These are phyloP conservation scores for Stegastes partitus DNA, from an alignment of 2,113 vertebrate genomes.

Conservation along the genomic window DNA sequence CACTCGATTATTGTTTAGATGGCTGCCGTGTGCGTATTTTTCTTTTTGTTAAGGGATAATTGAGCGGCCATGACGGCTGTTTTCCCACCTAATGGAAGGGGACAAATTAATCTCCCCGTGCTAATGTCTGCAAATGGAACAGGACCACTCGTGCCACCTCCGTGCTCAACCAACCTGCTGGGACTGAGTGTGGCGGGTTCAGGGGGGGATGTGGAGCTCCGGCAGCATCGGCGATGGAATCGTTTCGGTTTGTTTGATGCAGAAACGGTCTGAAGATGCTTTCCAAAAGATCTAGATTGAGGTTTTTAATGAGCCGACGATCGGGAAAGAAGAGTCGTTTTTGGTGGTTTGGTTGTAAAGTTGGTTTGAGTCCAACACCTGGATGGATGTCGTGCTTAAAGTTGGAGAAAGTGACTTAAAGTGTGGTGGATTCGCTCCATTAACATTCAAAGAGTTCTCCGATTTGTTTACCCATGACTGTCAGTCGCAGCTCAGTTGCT, in stretches of 20 bases:
- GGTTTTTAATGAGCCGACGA: too few species aligned
- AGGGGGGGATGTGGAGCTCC: neutral
- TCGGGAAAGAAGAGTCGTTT: too few species aligned
- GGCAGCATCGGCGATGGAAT: neutral
- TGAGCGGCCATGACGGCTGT: conserved; percentile 77
- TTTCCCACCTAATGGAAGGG: conserved; percentile 83
- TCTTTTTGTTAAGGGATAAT: conserved; percentile 78
- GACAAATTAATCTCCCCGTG: conserved; percentile 84
- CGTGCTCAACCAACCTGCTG: conserved; percentile 31
- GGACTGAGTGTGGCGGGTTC: neutral
- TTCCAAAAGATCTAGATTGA: neutral
- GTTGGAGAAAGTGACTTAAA: too few species aligned
- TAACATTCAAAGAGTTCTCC: too few species aligned
- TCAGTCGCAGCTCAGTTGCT: too few species aligned
- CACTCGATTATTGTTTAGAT: conserved; percentile 54
- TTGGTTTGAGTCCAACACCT: too few species aligned
- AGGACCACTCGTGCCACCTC: conserved; percentile 68
- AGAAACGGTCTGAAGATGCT: neutral
- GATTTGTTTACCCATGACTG: too few species aligned
- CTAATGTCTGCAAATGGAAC: conserved; percentile 85
- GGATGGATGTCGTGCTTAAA: too few species aligned
- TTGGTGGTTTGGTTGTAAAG: too few species aligned
- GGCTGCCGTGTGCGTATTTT: conserved; percentile 58
- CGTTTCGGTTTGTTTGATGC: conserved; percentile 11
- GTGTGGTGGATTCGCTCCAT: too few species aligned